These are phyloP conservation scores for Agrochola litura DNA, from an alignment of 2,888 invertebrate species.

Conservation along the genomic window DNA sequence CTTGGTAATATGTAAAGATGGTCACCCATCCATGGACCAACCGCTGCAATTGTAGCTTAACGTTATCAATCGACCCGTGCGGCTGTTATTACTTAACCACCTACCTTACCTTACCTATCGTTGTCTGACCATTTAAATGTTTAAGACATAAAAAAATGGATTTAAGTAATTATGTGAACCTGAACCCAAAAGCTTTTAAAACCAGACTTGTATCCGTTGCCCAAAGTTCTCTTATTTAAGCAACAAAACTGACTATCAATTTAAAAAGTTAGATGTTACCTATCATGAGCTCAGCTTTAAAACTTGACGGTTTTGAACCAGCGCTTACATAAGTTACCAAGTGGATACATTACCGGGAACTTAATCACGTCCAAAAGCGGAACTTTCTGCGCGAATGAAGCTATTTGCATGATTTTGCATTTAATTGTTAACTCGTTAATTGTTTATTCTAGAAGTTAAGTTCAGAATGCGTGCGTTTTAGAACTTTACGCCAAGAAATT, in stretches of 20 bases:
- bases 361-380: constrained; percentile 48
- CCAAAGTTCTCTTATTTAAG: constrained; percentile 28
- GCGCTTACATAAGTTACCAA: constrained; percentile 40
- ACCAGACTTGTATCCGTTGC: background rate
- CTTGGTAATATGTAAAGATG: background rate
- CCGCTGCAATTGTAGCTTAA: too few species aligned
- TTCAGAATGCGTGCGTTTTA: constrained; percentile 35
- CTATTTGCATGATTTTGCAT: constrained; percentile 60
- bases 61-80: too few species aligned
- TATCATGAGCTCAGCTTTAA: constrained; percentile 43
- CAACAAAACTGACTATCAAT: constrained; percentile 26
- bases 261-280: constrained; percentile 45
- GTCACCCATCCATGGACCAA: background rate
- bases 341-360: constrained; percentile 40
- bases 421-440: constrained; percentile 54
- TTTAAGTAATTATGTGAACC: background rate
- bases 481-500: constrained; percentile 25
- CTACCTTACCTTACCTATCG: too few species aligned
- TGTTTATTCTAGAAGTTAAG: constrained; percentile 54
- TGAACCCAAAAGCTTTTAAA: constrained; percentile 23
- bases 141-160: background rate
- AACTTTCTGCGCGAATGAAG: constrained; percentile 52
- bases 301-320: constrained; percentile 43
- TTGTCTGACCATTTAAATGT: background rate
- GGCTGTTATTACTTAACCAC: background rate